A percentile compares a stretch with the other conserved stretches of the same genome.
phyloP scores from a whole-genome alignment of 2,888 invertebrate species.

The Dryadula phaetusa region DNA sequence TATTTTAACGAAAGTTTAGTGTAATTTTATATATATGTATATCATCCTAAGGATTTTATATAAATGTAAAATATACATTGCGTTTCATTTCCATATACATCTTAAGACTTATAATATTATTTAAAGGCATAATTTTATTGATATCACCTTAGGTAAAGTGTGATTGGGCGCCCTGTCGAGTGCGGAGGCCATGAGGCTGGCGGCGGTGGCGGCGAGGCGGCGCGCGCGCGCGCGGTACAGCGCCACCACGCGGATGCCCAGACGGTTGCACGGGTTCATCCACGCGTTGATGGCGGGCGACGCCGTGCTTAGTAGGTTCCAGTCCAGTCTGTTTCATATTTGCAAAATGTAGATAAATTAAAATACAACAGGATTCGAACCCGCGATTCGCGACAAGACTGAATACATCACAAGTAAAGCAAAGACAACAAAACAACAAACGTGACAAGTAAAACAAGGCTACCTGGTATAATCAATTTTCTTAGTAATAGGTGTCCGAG shows the following conservation, averaged over 20 bases:
- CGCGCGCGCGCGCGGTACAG: constrained; percentile 92
- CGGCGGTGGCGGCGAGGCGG: constrained; percentile 93
- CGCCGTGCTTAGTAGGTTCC: constrained; percentile 97
- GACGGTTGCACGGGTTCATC: constrained; percentile 97
- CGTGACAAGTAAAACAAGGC: too few species aligned
- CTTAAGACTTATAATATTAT: too few species aligned
- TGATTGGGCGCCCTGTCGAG: constrained; percentile 94
- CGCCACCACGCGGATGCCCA: constrained; percentile 93
- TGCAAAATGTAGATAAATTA: too few species aligned
- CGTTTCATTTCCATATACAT: too few species aligned
- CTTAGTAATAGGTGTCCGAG: constrained; percentile 95
- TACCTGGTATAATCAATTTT: constrained; percentile 97
- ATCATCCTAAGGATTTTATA: too few species aligned
- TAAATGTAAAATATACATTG: too few species aligned
- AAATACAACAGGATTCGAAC: too few species aligned
- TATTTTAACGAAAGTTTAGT: too few species aligned
- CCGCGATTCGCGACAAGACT: too few species aligned
- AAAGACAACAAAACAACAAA: too few species aligned
- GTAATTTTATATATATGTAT: too few species aligned
- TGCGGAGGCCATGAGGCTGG: constrained; percentile 97
- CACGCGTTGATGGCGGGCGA: constrained; percentile 98
- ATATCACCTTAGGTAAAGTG: constrained; percentile 88
- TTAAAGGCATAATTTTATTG: background rate
- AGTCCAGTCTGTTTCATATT: constrained; percentile 96
- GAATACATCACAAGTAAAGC: too few species aligned